phyloP scores from a whole-genome alignment of 2,888 invertebrate species.

The Platycheirus albimanus region DNA sequence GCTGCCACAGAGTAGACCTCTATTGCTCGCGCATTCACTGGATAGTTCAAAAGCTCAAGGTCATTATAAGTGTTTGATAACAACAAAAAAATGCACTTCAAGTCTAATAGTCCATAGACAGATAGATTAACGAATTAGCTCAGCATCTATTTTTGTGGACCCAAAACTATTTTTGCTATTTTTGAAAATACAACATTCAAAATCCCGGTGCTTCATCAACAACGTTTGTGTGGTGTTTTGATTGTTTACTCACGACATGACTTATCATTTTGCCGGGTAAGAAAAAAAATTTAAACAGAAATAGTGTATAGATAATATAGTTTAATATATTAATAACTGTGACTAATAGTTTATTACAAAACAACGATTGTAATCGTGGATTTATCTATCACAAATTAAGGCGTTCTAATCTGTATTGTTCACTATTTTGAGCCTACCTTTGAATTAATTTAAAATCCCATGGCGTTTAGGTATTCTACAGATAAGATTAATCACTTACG shows the following conservation, averaged over 20 bases:
- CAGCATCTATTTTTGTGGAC: constrained; percentile 28
- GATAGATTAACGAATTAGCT: constrained; percentile 31
- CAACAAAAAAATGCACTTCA: background rate
- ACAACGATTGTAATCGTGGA: too few relatives aligned
- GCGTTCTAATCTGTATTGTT: too few relatives aligned
- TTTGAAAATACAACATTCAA: background rate
- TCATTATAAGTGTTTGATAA: background rate
- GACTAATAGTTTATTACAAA: too few relatives aligned
- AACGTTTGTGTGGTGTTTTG: background rate
- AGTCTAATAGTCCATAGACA: constrained; percentile 31
- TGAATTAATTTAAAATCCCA: background rate
- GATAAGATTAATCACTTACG: background rate
- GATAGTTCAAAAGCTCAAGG: constrained; percentile 2
- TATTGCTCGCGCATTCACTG: too few relatives aligned
- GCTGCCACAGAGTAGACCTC: too few relatives aligned
- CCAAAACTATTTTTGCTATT: too few relatives aligned
- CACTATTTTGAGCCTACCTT: background rate
- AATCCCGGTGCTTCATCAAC: background rate
- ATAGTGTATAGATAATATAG: too few relatives aligned
- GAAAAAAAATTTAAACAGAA: background rate
- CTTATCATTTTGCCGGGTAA: constrained; percentile 1
- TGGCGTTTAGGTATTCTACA: background rate
- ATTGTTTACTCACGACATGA: background rate
- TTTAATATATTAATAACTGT: too few relatives aligned
- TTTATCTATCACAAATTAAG: too few relatives aligned